Percentiles rank a stretch among this genome's conserved stretches.
Evolutionary conservation across 53 echinoderm and acorn worm species (phyloP).

Genomic region (Pentamera pediparva): DNA sequence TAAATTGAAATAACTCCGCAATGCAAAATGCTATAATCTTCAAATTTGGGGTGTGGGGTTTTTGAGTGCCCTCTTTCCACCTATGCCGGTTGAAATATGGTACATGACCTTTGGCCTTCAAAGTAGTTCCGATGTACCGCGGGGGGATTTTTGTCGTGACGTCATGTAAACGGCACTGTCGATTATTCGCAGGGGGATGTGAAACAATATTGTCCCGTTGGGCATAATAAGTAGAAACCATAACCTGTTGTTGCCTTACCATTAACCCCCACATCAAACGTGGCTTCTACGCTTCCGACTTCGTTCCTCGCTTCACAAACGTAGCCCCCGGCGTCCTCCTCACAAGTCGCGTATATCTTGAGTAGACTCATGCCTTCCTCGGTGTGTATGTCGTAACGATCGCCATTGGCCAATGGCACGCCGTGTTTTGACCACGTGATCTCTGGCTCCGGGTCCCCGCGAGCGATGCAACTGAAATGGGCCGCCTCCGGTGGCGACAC

Average conservation of each 20-base stretch:
- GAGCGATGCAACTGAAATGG: conserved; percentile 63
- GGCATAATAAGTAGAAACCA: neutral
- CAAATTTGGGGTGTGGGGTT: no score
- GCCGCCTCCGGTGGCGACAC: conserved; percentile 52
- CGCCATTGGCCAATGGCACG: neutral
- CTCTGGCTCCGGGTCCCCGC: conserved; percentile 63
- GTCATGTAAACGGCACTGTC: neutral
- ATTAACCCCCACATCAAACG: conserved; percentile 36
- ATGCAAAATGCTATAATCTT: no score
- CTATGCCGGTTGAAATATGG: no score
- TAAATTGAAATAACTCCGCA: no score
- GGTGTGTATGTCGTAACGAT: conserved; percentile 57
- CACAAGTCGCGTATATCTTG: conserved; percentile 61
- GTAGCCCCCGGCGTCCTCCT: conserved; percentile 67
- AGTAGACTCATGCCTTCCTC: conserved; percentile 67
- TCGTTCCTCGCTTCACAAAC: conserved; percentile 60
- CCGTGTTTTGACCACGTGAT: conserved; percentile 67
- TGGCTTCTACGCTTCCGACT: conserved; percentile 52
- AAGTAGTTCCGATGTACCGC: no score
- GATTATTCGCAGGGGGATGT: neutral
- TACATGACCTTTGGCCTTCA: no score
- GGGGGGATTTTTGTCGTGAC: no score
- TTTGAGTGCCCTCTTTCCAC: no score
- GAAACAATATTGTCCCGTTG: neutral
- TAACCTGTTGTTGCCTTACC: no score